Conservation (phyloP, 2,797 vertebrate genomes). For the Carapus acus region DNA sequence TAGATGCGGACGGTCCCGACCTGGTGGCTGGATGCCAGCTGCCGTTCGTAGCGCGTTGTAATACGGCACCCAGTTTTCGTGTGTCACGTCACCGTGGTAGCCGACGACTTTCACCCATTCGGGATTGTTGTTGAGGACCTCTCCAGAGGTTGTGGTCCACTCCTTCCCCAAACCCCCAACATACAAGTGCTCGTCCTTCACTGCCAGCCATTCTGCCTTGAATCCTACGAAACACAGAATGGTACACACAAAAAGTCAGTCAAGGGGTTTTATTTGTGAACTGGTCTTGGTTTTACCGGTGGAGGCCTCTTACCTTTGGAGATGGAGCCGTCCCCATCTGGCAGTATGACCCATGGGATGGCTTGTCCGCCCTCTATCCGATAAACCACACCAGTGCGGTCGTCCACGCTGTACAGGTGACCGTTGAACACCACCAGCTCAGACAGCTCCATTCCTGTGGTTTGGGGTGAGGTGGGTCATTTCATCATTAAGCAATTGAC, state of each 20-base stretch:
- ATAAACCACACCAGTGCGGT: conserved; percentile 92
- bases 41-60: conserved; percentile 79
- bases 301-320: conserved; percentile 96
- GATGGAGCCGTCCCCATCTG: conserved; percentile 86
- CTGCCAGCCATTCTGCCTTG: conserved; percentile 93
- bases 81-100: conserved; percentile 77
- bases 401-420: conserved; percentile 88
- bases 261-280: no score
- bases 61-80: conserved; percentile 85
- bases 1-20: conserved; percentile 53
- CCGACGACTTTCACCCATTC: conserved; percentile 93
- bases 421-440: conserved; percentile 90
- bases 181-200: conserved; percentile 86
- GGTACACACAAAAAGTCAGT: no score
- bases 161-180: conserved; percentile 94
- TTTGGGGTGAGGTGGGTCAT: background rate
- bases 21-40: conserved; percentile 82
- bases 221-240: conserved; percentile 68
- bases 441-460: conserved; percentile 89
- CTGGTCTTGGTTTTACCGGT: no score
- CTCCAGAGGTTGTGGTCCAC: conserved; percentile 88
- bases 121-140: conserved; percentile 87
- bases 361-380: conserved; percentile 80
- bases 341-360: conserved; percentile 92
- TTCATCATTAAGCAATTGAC: background rate